Conservation (phyloP, 2,888 invertebrate species). For the Idaea straminata region DNA sequence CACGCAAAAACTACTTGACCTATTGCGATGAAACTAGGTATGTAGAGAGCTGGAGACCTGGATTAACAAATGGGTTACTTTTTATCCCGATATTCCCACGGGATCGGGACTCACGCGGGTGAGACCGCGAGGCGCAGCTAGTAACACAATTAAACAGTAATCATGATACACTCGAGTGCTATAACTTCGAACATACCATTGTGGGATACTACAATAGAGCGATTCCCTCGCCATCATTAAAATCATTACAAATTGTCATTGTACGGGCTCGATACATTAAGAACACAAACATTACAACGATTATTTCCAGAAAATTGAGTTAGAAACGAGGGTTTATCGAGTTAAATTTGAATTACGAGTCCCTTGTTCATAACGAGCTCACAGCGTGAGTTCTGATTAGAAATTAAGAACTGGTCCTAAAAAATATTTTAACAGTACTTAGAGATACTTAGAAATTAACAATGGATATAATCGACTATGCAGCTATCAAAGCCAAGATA, state of each 20-base stretch:
- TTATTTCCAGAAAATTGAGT: slow-evolving; percentile 62
- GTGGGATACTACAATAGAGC: slow-evolving; percentile 49
- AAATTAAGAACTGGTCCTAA: neutral
- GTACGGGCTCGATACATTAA: slow-evolving; percentile 54
- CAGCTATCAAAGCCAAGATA: no score
- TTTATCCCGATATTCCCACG: no score
- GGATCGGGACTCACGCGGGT: no score
- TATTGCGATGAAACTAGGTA: no score
- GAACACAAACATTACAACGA: slow-evolving; percentile 49
- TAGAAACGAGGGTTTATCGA: slow-evolving; percentile 56
- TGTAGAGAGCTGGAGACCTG: no score
- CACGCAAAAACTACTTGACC: no score
- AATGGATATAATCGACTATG: neutral
- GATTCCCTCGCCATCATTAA: slow-evolving; percentile 48
- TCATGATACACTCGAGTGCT: slow-evolving; percentile 59
- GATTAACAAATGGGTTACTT: no score
- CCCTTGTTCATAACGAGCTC: slow-evolving; percentile 48
- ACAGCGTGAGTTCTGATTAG: slow-evolving; percentile 26
- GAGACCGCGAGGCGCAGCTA: no score
- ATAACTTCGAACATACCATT: slow-evolving; percentile 37
- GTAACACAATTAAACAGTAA: slow-evolving; percentile 31
- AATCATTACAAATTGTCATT: slow-evolving; percentile 71
- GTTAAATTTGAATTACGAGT: slow-evolving; percentile 69
- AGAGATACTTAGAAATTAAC: neutral
- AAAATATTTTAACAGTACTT: neutral